phyloP scores from a whole-genome alignment of 2,113 vertebrate species.

The Blennius ocellaris region DNA sequence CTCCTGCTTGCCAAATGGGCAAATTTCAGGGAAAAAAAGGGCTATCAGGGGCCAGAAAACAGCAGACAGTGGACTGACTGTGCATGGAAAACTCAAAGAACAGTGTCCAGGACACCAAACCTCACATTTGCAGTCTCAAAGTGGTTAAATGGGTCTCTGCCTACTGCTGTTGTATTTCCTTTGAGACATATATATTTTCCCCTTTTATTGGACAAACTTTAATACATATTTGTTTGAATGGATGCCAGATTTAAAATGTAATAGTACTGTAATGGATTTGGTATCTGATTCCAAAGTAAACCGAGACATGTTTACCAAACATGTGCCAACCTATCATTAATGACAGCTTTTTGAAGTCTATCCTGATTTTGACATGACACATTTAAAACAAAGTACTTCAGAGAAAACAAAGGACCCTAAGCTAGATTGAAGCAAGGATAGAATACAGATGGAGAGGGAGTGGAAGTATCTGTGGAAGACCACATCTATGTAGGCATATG shows the following conservation, averaged over 20 bases:
- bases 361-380: slow-evolving; percentile 25
- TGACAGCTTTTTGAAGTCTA: slow-evolving; percentile 13
- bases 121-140: slow-evolving; percentile 38
- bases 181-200: slow-evolving; percentile 11
- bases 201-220: neutral
- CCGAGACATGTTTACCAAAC: neutral
- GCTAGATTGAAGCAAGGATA: slow-evolving; percentile 3
- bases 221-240: slow-evolving; percentile 24
- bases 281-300: neutral
- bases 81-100: slow-evolving; percentile 58
- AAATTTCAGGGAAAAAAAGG: slow-evolving; percentile 50
- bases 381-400: slow-evolving; percentile 33
- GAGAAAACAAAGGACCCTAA: slow-evolving; percentile 21
- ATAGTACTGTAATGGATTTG: slow-evolving; percentile 6
- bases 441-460: neutral
- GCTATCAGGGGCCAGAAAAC: slow-evolving; percentile 65
- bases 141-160: slow-evolving; percentile 34
- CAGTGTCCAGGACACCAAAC: slow-evolving; percentile 9
- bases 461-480: neutral
- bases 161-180: neutral
- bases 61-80: slow-evolving; percentile 55
- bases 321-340: slow-evolving; percentile 12
- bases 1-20: slow-evolving; percentile 63
- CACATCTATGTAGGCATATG: neutral
- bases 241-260: slow-evolving; percentile 26